Evolutionary conservation across 2,888 invertebrate genomes (phyloP).

Genomic region (Venustoraphidia nigricollis): DNA sequence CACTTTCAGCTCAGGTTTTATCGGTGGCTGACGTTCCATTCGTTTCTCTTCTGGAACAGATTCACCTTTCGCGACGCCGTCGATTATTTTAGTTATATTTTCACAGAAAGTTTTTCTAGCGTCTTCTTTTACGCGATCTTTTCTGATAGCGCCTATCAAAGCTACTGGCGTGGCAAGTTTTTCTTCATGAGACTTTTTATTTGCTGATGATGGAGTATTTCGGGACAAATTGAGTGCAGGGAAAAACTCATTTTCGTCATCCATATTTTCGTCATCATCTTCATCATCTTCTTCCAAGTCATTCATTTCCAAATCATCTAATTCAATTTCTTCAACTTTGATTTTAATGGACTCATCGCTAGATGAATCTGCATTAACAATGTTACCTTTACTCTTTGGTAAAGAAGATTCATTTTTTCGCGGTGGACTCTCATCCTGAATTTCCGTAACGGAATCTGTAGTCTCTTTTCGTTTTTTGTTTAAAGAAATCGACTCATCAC

Average conservation of each 20-base stretch:
- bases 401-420: too few relatives aligned
- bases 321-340: too few relatives aligned
- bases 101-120: neutral
- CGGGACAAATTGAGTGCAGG: conserved; percentile 3
- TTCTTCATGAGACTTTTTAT: neutral
- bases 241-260: neutral
- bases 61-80: conserved; percentile 3
- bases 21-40: conserved; percentile 1
- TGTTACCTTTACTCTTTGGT: too few relatives aligned
- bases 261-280: too few relatives aligned
- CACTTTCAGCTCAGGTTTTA: conserved; percentile 4
- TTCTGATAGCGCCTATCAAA: neutral
- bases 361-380: too few relatives aligned
- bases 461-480: too few relatives aligned
- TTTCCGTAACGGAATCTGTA: too few relatives aligned
- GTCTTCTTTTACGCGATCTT: neutral
- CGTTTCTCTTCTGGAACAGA: conserved; percentile 7
- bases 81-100: conserved; percentile 5
- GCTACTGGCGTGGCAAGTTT: neutral
- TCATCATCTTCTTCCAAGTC: too few relatives aligned
- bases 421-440: too few relatives aligned
- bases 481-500: too few relatives aligned
- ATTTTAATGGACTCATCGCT: too few relatives aligned
- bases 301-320: too few relatives aligned
- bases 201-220: neutral